These are phyloP conservation scores for Buphagus erythrorhynchus DNA, from an alignment of 2,797 vertebrate species.

Conservation along the genomic window DNA sequence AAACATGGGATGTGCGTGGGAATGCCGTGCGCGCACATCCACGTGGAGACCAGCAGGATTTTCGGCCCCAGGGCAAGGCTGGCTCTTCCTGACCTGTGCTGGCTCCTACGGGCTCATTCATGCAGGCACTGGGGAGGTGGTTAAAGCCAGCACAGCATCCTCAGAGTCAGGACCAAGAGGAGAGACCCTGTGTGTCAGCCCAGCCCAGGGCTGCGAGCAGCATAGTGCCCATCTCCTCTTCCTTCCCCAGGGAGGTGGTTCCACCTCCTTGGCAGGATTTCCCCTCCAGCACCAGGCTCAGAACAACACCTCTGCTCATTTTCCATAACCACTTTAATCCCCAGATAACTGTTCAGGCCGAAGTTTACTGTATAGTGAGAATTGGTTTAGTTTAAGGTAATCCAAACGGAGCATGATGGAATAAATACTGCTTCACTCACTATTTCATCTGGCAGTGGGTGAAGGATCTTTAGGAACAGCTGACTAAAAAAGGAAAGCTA, in stretches of 20 bases:
- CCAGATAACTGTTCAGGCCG: not conserved
- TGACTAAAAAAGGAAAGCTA: not conserved
- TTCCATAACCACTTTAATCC: not conserved
- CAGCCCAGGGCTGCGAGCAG: not conserved
- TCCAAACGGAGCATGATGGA: not conserved
- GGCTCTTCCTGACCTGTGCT: not conserved
- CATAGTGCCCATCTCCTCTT: not conserved
- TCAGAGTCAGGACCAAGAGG: accelerated
- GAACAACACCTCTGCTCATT: not conserved
- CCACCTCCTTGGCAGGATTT: not conserved
- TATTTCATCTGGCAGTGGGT: not conserved
- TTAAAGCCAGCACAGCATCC: not conserved
- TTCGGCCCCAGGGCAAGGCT: accelerated
- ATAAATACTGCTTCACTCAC: not conserved
- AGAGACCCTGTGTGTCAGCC: not conserved
- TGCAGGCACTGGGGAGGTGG: not conserved
- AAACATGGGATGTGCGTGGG: not conserved
- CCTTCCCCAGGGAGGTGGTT: not conserved
- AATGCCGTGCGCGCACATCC: accelerated
- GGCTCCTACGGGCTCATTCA: accelerated
- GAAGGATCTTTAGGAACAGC: not conserved
- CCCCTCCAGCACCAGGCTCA: not conserved
- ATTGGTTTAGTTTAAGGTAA: not conserved
- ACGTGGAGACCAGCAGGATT: not conserved
- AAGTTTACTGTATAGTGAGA: not conserved